Conservation (phyloP, 2,113 vertebrate species). For the Puffinus mauretanicus region DNA sequence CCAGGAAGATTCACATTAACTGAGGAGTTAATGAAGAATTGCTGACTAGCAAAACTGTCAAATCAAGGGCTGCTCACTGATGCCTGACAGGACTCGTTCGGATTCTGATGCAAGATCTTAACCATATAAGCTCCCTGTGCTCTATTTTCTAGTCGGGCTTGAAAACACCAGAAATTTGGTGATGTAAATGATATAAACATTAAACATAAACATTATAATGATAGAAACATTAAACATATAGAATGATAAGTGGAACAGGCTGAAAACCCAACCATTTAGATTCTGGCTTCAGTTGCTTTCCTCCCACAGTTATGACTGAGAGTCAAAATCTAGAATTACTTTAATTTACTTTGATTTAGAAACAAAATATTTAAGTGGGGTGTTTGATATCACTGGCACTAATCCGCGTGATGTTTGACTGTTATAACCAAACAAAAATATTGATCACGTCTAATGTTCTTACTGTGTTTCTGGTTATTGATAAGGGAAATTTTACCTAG, state of each 20-base stretch:
- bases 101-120: conserved; percentile 35
- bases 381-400: neutral
- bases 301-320: neutral
- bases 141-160: neutral
- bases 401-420: rapidly evolving
- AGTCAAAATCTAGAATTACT: neutral
- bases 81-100: conserved; percentile 2
- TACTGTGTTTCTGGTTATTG: neutral
- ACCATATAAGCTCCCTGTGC: neutral
- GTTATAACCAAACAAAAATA: neutral
- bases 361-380: neutral
- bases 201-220: rapidly evolving
- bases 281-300: neutral
- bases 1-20: neutral
- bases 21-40: neutral
- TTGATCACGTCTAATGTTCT: neutral
- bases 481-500: neutral
- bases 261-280: neutral
- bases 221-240: rapidly evolving
- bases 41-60: conserved; percentile 50
- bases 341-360: neutral
- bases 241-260: neutral
- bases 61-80: neutral
- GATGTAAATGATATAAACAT: neutral
- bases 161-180: neutral